Evolutionary conservation across 2,888 invertebrate species (phyloP).

Genomic region (Glyphotaelius pellucidus): DNA sequence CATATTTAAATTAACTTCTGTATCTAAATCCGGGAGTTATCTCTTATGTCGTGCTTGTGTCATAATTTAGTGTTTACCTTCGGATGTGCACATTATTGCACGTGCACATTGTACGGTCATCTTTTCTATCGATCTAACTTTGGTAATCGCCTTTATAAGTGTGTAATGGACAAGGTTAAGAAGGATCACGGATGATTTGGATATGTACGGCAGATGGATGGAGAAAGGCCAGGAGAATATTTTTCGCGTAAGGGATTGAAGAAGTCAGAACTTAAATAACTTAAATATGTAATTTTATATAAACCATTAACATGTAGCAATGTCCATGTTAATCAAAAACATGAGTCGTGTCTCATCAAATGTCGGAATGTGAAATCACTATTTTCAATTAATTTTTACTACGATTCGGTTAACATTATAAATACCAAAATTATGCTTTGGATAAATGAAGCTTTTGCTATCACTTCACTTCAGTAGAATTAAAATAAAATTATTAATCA

Average conservation of each 20-base stretch:
- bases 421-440: no score
- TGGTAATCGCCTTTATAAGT: not conserved
- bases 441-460: no score
- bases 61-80: not conserved
- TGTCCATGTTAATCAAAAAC: not conserved
- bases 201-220: not conserved
- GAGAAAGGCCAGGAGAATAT: not conserved
- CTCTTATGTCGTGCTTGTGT: not conserved
- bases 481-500: no score
- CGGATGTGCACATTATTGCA: not conserved
- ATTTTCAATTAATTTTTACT: no score
- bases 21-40: not conserved
- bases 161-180: not conserved
- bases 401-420: no score
- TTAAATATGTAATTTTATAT: no score
- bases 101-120: no score
- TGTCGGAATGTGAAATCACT: not conserved
- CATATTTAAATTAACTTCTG: not conserved
- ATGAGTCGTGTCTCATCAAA: no score
- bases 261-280: not conserved
- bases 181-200: not conserved
- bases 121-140: not conserved
- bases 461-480: no score
- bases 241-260: not conserved
- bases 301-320: not conserved